These are phyloP conservation scores for Leucophenga varia DNA, from an alignment of 1,140 invertebrate genomes.

Conservation along the genomic window DNA sequence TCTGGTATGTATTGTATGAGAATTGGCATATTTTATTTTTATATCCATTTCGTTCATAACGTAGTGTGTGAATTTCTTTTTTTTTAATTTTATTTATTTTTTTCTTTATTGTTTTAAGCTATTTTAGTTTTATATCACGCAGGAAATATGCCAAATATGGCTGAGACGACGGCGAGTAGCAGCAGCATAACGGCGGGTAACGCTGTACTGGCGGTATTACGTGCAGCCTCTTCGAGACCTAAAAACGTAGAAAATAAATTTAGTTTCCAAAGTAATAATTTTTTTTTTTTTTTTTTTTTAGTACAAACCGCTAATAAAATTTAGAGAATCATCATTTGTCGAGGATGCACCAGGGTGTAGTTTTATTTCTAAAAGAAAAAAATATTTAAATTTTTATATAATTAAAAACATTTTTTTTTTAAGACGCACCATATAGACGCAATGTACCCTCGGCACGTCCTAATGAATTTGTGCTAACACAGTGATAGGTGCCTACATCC, in stretches of 20 bases:
- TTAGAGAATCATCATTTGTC: constrained; percentile 51
- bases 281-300: not conserved
- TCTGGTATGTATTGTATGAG: not conserved
- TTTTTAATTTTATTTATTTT: no score
- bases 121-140: constrained; percentile 46
- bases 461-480: constrained; percentile 86
- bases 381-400: constrained; percentile 3
- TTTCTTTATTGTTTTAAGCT: no score
- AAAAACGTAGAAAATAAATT: not conserved
- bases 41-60: no score
- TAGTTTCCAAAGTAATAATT: not conserved
- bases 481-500: constrained; percentile 88
- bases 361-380: constrained; percentile 49
- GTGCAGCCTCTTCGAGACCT: constrained; percentile 38
- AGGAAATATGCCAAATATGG: constrained; percentile 16
- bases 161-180: constrained; percentile 4
- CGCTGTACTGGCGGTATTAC: constrained; percentile 3
- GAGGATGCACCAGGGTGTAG: constrained; percentile 47
- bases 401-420: constrained; percentile 18
- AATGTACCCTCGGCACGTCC: constrained; percentile 83
- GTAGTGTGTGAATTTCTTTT: no score
- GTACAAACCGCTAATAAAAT: constrained; percentile 49
- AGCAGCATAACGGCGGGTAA: constrained; percentile 9
- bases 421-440: constrained; percentile 78
- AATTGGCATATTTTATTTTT: constrained; percentile 30